Evolutionary conservation across 2,888 invertebrate species (phyloP).

Genomic region (Priocnemis perturbator): DNA sequence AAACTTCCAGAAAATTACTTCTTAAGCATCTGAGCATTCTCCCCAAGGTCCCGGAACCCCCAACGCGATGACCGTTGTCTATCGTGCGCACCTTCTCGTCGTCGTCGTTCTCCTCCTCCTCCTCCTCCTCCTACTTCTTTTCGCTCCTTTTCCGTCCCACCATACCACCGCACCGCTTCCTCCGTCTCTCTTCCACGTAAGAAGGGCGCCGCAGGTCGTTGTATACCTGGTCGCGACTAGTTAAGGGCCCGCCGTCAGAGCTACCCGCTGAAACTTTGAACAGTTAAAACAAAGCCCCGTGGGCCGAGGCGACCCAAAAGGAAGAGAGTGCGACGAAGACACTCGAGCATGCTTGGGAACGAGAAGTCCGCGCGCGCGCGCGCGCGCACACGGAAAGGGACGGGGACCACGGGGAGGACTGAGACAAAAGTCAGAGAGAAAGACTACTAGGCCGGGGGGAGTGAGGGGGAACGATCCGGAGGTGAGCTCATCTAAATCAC

Average conservation of each 20-base stretch:
- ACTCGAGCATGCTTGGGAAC: slow-evolving; percentile 11
- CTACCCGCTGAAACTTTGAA: slow-evolving; percentile 58
- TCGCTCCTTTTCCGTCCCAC: background rate
- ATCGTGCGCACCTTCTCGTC: slow-evolving; percentile 24
- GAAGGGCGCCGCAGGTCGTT: slow-evolving; percentile 33
- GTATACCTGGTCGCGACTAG: slow-evolving; percentile 63
- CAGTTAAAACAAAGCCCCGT: slow-evolving; percentile 67
- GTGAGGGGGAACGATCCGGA: slow-evolving; percentile 32
- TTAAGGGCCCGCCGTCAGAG: slow-evolving; percentile 62
- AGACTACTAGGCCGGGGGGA: background rate
- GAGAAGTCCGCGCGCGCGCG: background rate
- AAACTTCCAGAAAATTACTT: too few species aligned
- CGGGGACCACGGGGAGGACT: background rate
- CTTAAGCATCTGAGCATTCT: slow-evolving; percentile 21
- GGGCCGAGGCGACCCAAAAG: slow-evolving; percentile 19
- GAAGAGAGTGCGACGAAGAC: slow-evolving; percentile 30
- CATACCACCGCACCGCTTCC: slow-evolving; percentile 1
- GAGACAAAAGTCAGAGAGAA: slow-evolving; percentile 8
- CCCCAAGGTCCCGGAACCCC: slow-evolving; percentile 47
- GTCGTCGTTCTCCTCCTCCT: slow-evolving; percentile 12
- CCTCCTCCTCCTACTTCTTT: background rate
- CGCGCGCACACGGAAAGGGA: too few species aligned
- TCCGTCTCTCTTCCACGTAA: slow-evolving; percentile 6
- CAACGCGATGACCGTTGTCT: slow-evolving; percentile 43
- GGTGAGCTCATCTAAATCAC: slow-evolving; percentile 74